Conservation (phyloP, 2,113 vertebrate species). For the Ameiurus melas region DNA sequence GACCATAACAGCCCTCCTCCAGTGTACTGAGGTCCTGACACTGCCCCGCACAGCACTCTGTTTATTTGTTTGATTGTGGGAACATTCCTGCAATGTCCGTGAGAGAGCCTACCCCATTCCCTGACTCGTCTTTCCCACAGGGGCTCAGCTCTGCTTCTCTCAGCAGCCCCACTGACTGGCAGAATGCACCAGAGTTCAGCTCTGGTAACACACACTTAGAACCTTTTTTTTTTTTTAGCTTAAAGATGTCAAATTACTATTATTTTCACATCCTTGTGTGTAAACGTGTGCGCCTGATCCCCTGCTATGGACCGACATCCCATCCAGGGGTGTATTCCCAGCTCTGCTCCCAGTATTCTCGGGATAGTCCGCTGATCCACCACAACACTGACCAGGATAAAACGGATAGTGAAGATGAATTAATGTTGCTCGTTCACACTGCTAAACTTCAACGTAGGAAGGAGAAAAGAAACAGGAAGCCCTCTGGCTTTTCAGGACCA, state of each 20-base stretch:
- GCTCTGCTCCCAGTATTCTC: background rate
- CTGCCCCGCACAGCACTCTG: conserved; percentile 63
- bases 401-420: background rate
- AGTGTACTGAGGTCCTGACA: conserved; percentile 55
- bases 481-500: conserved; percentile 42
- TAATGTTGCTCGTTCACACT: background rate
- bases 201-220: background rate
- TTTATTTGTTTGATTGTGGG: conserved; percentile 77
- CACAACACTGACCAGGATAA: background rate
- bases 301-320: background rate
- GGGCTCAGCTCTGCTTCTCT: conserved; percentile 58
- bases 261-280: background rate
- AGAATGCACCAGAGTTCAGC: conserved; percentile 29
- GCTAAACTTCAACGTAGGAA: background rate
- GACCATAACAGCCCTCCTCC: conserved; percentile 41
- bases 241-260: background rate
- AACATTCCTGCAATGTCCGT: conserved; percentile 72
- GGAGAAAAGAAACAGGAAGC: conserved; percentile 1
- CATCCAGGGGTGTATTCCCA: background rate
- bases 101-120: conserved; percentile 71
- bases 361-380: background rate
- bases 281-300: too few relatives aligned
- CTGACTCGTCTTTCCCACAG: conserved; percentile 65
- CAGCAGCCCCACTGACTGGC: conserved; percentile 51
- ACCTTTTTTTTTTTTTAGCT: background rate